Base-by-base conservation (phyloP, 2,888 invertebrate genomes). In the Abrostola tripartita region DNA sequence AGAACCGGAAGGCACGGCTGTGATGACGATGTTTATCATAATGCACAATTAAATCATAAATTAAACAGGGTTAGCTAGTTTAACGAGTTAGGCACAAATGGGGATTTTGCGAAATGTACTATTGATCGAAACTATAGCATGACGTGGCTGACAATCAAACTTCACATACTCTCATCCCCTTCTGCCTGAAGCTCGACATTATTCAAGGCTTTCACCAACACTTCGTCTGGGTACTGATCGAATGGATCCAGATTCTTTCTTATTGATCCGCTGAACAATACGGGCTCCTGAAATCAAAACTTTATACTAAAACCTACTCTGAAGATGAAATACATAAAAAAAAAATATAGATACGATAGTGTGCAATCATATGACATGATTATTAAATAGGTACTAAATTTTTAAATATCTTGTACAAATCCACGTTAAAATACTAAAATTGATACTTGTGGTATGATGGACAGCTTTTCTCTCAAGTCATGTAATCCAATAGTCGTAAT, bases 201-300 rank as follows among this genome's bases (percentile, higher is more conserved):
- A 71, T 97, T 96, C 52, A 99, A 92, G 0, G 97, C 98, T 68
- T 95, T 95, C 96, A 98, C 97, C 14, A 99, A 87, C 37, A 96
- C 92, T 0, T 95, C 95, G 81, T 98, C 98, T 0, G 95, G 88
- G 81, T 96, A 97, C 75, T 97, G 95, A 64, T 97, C 95, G 81
- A 97, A 97, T 0, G 97, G 97, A 90, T 97, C 97, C 68, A 97
- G 91, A 87, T 97, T 98, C 82, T 96, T 96, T 41, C 98, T 95
- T 87, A 99, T 94, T 0, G 97, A 97, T 4, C 98, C 98, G 47
- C 97, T 97, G 85, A 99, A 98, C 11, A 98, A 86, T 5, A 98
- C 96, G 0, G 98, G 98, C 82, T 97, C 97, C 93, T 98, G 95
- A 38, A 83, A 78, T 14, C 8, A 6, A 4, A 24, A 11, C 6